Evolutionary conservation across 1,140 invertebrate genomes (phyloP).

Genomic region (Diprion similis): DNA sequence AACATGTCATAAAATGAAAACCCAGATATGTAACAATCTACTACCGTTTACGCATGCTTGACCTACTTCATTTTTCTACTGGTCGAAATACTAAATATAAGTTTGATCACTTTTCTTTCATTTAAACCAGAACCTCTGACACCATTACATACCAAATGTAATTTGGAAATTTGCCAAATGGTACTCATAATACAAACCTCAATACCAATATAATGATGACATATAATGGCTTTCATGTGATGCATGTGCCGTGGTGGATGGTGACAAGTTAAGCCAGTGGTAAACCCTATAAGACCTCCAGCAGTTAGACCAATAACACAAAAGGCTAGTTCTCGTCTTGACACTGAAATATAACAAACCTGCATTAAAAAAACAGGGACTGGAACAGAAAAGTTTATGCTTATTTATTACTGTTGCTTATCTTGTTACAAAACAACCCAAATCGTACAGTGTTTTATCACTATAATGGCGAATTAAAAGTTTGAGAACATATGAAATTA

Average conservation of each 20-base stretch:
- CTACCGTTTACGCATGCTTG: too few species aligned
- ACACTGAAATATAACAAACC: conserved; percentile 44
- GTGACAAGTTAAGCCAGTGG: conserved; percentile 52
- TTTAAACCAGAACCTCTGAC: not conserved
- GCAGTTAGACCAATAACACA: conserved; percentile 59
- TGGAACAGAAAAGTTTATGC: not conserved
- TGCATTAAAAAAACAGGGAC: too few species aligned
- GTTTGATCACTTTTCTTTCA: not conserved
- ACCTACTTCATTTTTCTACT: too few species aligned
- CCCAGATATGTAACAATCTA: too few species aligned
- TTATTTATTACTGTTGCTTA: conserved; percentile 10
- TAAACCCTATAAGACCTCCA: conserved; percentile 62
- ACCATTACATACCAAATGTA: not conserved
- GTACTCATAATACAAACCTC: conserved; percentile 55
- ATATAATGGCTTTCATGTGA: conserved; percentile 64
- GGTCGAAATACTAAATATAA: conserved; percentile 16
- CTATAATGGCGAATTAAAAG: too few species aligned
- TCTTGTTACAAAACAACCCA: conserved; percentile 22
- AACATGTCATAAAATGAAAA: too few species aligned
- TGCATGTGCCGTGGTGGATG: conserved; percentile 48
- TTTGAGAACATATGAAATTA: conserved; percentile 34
- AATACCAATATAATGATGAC: conserved; percentile 62
- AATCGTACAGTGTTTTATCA: too few species aligned
- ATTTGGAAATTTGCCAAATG: not conserved
- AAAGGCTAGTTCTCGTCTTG: conserved; percentile 61